A percentile compares a stretch with the other conserved stretches of the same genome.
These are phyloP conservation scores for Tokudaia tokunoshimensis DNA, from an alignment of 2,797 vertebrate genomes.

Conservation along the genomic window DNA sequence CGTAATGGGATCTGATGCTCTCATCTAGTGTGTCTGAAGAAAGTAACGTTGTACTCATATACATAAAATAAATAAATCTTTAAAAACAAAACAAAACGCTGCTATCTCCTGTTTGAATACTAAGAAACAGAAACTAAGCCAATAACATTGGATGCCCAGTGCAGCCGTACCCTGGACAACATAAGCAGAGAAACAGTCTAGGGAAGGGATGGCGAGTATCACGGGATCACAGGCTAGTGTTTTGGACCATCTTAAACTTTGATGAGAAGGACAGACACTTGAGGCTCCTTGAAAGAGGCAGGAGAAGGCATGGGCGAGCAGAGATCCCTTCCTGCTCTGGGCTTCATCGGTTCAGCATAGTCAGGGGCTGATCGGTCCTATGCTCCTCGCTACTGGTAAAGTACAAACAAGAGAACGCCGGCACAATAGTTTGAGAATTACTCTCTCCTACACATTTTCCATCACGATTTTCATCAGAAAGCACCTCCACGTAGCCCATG, in stretches of 20 bases:
- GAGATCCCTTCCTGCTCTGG: not conserved
- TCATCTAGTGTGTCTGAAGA: not conserved
- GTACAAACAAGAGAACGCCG: not conserved
- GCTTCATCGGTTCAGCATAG: not conserved
- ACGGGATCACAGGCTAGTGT: not conserved
- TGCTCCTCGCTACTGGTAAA: not conserved
- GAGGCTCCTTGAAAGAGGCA: not conserved
- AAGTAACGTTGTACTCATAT: not conserved
- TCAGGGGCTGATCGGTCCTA: not conserved
- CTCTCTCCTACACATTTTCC: not conserved
- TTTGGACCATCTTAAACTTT: not conserved
- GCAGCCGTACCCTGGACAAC: not conserved
- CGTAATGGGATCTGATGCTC: not conserved
- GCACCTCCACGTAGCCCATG: not conserved
- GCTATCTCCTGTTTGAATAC: not conserved
- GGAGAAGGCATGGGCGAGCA: not conserved
- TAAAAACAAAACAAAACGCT: not conserved
- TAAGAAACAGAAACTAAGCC: not conserved
- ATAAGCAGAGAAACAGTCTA: not conserved
- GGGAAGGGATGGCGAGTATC: not conserved
- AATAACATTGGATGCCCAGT: not conserved
- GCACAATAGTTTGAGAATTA: not conserved
- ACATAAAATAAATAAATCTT: not conserved
- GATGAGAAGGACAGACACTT: not conserved
- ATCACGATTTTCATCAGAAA: conserved; percentile 38